phyloP scores from a whole-genome alignment of 2,888 invertebrate species.

The Cheilosia grossa region DNA sequence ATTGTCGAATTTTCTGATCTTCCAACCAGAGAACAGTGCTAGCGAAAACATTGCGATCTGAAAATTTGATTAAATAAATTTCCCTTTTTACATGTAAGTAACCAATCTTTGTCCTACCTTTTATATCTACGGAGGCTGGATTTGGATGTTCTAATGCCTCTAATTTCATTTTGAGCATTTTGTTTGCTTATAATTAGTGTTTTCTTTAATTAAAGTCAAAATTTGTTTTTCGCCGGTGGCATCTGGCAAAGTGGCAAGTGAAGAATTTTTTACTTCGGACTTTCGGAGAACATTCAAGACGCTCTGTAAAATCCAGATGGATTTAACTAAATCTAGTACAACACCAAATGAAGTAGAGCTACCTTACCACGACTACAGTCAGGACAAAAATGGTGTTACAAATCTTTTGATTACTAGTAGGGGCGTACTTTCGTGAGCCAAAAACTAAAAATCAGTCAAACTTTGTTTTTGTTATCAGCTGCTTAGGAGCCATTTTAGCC shows the following conservation, averaged over 20 bases:
- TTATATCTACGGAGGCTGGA: constrained; percentile 88
- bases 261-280: not conserved
- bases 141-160: constrained; percentile 91
- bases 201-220: not conserved
- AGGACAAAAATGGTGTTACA: too few relatives aligned
- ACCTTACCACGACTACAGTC: not conserved
- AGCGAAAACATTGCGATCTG: constrained; percentile 92
- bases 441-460: too few relatives aligned
- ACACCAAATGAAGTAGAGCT: not conserved
- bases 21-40: constrained; percentile 95
- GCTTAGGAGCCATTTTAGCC: too few relatives aligned
- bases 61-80: constrained; percentile 77
- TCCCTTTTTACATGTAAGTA: too few relatives aligned
- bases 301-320: constrained; percentile 3
- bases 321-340: not conserved
- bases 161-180: constrained; percentile 91
- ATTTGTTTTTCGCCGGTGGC: constrained; percentile 1
- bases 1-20: constrained; percentile 95
- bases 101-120: constrained; percentile 84
- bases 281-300: too few relatives aligned
- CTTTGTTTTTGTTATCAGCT: too few relatives aligned
- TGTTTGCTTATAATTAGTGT: too few relatives aligned
- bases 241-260: too few relatives aligned
- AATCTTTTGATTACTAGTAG: too few relatives aligned
- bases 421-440: too few relatives aligned